phyloP scores from a whole-genome alignment of 2,888 invertebrate genomes.

The Sarcophaga variegata region DNA sequence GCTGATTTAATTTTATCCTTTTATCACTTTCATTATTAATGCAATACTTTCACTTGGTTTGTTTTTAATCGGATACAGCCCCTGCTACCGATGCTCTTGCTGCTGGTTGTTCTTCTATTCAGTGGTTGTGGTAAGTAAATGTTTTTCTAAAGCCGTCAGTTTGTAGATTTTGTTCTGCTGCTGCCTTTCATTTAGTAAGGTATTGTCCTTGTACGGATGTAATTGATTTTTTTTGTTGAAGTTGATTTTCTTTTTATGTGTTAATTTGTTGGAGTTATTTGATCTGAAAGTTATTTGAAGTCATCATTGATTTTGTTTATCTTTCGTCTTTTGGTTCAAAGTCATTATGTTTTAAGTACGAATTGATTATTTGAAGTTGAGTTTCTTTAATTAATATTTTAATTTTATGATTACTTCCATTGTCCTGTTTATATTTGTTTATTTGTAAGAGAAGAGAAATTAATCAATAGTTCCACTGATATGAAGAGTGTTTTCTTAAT shows the following conservation, averaged over 20 bases:
- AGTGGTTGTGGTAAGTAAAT: slow-evolving; percentile 6
- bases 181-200: neutral
- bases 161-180: neutral
- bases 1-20: slow-evolving; percentile 68
- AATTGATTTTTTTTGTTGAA: neutral
- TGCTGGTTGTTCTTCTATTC: slow-evolving; percentile 24
- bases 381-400: neutral
- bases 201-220: neutral
- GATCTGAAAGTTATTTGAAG: neutral
- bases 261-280: neutral
- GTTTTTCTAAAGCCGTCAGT: neutral
- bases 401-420: neutral
- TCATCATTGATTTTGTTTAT: neutral
- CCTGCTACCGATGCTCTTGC: neutral
- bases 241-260: neutral
- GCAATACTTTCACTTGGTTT: slow-evolving; percentile 66
- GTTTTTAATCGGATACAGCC: slow-evolving; percentile 49
- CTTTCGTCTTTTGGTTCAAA: neutral
- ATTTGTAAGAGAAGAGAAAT: neutral
- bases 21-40: slow-evolving; percentile 68
- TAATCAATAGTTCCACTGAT: no score
- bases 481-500: no score
- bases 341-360: neutral
- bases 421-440: neutral
- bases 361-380: neutral